phyloP scores from a whole-genome alignment of 2,888 invertebrate species.

The Eustalomyia histrio region DNA sequence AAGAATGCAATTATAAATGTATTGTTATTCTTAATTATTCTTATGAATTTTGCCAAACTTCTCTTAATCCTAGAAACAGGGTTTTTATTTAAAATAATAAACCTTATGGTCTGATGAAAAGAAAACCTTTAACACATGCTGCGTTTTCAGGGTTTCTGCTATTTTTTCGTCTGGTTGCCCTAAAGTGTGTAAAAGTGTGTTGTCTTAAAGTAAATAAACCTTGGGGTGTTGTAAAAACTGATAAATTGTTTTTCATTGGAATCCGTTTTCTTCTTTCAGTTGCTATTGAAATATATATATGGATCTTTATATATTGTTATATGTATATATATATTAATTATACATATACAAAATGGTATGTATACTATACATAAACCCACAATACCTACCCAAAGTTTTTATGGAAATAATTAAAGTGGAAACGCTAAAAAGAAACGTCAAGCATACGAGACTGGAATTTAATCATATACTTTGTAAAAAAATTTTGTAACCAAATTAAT shows the following conservation, averaged over 20 bases:
- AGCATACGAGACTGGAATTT: slow-evolving; percentile 18
- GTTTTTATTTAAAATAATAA: too few species aligned
- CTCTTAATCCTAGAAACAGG: too few species aligned
- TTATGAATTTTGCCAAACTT: too few species aligned
- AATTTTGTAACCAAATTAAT: too few species aligned
- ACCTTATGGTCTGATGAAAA: too few species aligned
- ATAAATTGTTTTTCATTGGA: slow-evolving; percentile 31
- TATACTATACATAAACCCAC: not conserved
- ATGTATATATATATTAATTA: too few species aligned
- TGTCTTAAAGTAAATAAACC: slow-evolving; percentile 16
- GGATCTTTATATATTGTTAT: slow-evolving; percentile 1
- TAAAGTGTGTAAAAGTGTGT: not conserved
- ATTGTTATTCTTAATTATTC: too few species aligned
- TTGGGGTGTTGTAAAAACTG: slow-evolving; percentile 25
- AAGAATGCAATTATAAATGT: too few species aligned
- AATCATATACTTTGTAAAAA: slow-evolving; percentile 25
- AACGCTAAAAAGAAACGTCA: not conserved
- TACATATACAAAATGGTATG: too few species aligned
- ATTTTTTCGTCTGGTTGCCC: too few species aligned
- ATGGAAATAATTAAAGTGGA: not conserved
- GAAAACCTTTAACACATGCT: too few species aligned
- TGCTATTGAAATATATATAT: not conserved
- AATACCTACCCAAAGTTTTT: slow-evolving; percentile 5
- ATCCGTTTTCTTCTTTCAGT: not conserved
- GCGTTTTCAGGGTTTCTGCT: too few species aligned